A percentile compares a stretch with the other conserved stretches of the same genome.
These are phyloP conservation scores for Hiodon tergisus DNA, from an alignment of 2,113 vertebrate genomes.

Conservation along the genomic window DNA sequence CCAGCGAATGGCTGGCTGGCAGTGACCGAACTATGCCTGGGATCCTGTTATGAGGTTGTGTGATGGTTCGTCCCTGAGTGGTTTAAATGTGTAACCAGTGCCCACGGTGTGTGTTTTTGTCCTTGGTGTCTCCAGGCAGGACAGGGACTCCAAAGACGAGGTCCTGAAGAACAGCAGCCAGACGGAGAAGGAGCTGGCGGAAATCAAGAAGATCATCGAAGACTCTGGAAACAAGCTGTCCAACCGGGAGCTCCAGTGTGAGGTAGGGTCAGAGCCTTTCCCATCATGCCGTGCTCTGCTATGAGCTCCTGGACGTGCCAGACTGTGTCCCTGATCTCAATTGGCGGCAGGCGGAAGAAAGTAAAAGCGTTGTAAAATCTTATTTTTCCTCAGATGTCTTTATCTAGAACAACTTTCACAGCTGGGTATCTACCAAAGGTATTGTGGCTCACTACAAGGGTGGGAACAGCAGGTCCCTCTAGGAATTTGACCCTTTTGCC, in stretches of 20 bases:
- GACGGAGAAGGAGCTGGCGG: slow-evolving; percentile 79
- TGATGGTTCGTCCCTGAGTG: background rate
- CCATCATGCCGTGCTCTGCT: too few relatives aligned
- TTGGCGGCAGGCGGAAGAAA: too few relatives aligned
- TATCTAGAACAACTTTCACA: too few relatives aligned
- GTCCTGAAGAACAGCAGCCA: slow-evolving; percentile 57
- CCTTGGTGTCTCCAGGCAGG: slow-evolving; percentile 65
- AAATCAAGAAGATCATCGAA: slow-evolving; percentile 80
- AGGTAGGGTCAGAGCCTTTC: slow-evolving; percentile 56
- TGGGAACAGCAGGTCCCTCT: too few relatives aligned
- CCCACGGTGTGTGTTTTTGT: slow-evolving; percentile 10
- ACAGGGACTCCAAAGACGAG: slow-evolving; percentile 82
- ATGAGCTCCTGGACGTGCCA: too few relatives aligned
- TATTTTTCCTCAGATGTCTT: too few relatives aligned
- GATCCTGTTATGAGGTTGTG: background rate
- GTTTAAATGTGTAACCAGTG: background rate
- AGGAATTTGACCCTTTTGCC: too few relatives aligned
- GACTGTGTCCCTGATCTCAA: too few relatives aligned
- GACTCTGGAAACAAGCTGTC: slow-evolving; percentile 90
- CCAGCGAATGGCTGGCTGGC: too few relatives aligned
- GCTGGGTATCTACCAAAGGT: too few relatives aligned
- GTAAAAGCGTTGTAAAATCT: too few relatives aligned
- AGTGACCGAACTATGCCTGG: background rate
- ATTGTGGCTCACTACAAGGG: too few relatives aligned
- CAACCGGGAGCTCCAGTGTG: slow-evolving; percentile 70